Evolutionary conservation across 2,888 invertebrate genomes (phyloP).

Genomic region (Latheticus oryzae): DNA sequence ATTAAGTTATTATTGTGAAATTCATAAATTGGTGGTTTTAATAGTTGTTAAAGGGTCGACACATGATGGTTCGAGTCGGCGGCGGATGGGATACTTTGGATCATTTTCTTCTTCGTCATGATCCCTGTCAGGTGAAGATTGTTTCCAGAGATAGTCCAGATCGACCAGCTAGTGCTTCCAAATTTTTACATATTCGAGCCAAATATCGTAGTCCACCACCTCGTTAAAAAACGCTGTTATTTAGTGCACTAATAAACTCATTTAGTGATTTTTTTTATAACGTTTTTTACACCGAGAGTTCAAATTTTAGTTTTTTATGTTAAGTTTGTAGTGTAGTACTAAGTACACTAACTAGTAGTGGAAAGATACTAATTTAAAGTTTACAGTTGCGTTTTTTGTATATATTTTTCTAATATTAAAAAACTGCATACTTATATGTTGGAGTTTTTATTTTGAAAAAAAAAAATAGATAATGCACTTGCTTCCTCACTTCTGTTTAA

Average conservation of each 20-base stretch:
- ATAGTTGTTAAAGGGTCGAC: slow-evolving; percentile 88
- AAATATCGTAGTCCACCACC: slow-evolving; percentile 79
- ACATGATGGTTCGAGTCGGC: slow-evolving; percentile 95
- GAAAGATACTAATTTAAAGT: slow-evolving; percentile 23
- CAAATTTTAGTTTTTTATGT: slow-evolving; percentile 47
- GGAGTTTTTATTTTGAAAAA: slow-evolving; percentile 16
- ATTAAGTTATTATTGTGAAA: neutral
- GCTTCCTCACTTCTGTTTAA: too few species aligned
- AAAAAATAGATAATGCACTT: too few species aligned
- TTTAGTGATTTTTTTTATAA: slow-evolving; percentile 31
- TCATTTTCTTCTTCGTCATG: slow-evolving; percentile 89
- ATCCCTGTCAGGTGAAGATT: slow-evolving; percentile 81
- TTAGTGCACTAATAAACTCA: slow-evolving; percentile 31
- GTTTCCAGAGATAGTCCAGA: slow-evolving; percentile 58
- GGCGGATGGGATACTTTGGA: slow-evolving; percentile 95
- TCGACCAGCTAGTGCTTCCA: slow-evolving; percentile 59
- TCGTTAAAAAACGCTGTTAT: slow-evolving; percentile 68
- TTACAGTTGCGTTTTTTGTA: slow-evolving; percentile 46
- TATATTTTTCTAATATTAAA: slow-evolving; percentile 55
- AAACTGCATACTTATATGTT: slow-evolving; percentile 28
- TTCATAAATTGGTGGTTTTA: neutral
- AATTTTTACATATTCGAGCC: slow-evolving; percentile 77
- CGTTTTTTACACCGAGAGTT: slow-evolving; percentile 46
- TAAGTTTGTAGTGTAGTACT: slow-evolving; percentile 46
- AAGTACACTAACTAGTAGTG: slow-evolving; percentile 27